These are phyloP conservation scores for Polyommatus icarus DNA, from an alignment of 2,888 invertebrate genomes.

Conservation along the genomic window DNA sequence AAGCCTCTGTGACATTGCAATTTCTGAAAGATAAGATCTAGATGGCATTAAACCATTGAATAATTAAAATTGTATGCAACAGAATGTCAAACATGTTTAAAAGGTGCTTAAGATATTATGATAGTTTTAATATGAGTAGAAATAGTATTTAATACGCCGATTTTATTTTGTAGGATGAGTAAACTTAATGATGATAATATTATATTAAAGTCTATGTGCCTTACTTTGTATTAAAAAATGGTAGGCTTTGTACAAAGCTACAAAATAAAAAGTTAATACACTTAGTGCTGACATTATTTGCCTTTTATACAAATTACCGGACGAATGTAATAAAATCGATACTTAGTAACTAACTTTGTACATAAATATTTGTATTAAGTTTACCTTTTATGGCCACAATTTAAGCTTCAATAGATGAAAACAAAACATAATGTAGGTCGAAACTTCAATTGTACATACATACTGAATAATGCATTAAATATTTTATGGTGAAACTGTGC, in stretches of 20 bases:
- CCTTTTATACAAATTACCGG: not conserved
- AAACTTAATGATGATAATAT: not conserved
- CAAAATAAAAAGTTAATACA: not conserved
- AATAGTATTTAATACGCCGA: not conserved
- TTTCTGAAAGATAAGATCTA: slow-evolving; percentile 20
- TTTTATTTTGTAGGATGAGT: not conserved
- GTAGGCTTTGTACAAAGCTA: not conserved
- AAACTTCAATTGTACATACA: not conserved
- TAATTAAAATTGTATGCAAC: slow-evolving; percentile 4
- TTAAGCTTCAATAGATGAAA: not conserved
- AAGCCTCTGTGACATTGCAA: slow-evolving; percentile 7
- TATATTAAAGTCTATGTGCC: too few relatives aligned
- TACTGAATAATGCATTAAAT: not conserved
- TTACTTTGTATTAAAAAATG: not conserved
- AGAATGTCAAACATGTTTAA: not conserved
- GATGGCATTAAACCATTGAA: not conserved
- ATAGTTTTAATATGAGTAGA: not conserved
- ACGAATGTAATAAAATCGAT: not conserved
- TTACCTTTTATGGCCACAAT: not conserved
- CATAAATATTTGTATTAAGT: too few relatives aligned
- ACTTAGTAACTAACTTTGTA: slow-evolving; percentile 1
- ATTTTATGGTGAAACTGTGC: not conserved
- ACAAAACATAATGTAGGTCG: not conserved
- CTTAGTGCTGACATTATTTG: not conserved
- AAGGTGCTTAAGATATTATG: not conserved